Conservation (phyloP, 2,113 vertebrate genomes). For the Piprites chloris region DNA sequence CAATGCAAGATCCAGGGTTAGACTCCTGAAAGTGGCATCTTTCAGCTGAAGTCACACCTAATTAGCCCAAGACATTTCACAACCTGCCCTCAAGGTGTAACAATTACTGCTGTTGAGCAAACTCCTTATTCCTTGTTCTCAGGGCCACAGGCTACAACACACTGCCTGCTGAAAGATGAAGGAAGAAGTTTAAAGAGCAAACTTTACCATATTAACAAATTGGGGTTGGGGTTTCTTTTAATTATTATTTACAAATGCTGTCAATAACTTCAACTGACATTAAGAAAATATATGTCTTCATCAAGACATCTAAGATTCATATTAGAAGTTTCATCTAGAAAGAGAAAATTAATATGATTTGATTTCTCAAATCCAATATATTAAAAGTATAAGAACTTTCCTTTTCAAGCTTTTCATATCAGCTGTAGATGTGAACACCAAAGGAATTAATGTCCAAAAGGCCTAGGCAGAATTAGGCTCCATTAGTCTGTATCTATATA, state of each 20-base stretch:
- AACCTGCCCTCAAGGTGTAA: not conserved
- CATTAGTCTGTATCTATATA: not conserved
- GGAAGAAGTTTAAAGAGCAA: not conserved
- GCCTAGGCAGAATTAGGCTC: not conserved
- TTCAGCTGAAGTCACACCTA: not conserved
- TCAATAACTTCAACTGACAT: not conserved
- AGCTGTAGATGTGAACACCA: not conserved
- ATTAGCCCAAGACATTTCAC: not conserved
- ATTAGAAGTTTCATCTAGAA: not conserved
- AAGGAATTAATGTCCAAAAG: not conserved
- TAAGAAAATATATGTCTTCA: not conserved
- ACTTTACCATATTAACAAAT: not conserved
- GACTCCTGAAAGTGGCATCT: not conserved
- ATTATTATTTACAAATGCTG: not conserved
- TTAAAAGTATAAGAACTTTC: not conserved
- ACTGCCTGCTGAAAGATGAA: not conserved
- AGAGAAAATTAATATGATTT: not conserved
- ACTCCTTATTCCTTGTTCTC: not conserved
- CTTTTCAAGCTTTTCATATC: not conserved
- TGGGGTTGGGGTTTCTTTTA: rapidly evolving
- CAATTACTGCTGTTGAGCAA: not conserved
- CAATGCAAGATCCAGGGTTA: not conserved
- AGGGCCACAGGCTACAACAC: not conserved
- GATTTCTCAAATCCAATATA: not conserved
- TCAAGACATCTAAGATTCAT: not conserved